Base-by-base conservation (phyloP, 1,140 invertebrate species). In the Hypsibius dujardini region DNA sequence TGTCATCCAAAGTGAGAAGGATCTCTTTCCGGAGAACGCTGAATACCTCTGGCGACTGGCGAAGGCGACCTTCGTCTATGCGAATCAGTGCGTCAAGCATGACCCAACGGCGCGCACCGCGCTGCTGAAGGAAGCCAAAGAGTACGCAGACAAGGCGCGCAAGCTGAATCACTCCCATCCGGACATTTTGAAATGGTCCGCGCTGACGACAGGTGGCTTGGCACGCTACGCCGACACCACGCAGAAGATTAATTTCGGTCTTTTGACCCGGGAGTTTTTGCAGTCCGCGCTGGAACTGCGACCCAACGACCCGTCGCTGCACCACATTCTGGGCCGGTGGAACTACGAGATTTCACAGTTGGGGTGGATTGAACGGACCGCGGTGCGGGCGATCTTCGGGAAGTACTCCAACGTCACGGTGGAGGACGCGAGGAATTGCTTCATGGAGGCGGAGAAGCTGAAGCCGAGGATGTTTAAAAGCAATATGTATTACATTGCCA, bases 281-380 rank as follows among this genome's bases (percentile, higher is more conserved):
- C 62, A 67, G 62, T 45, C 80, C 76, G 88, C 88, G 1, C 79
- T 89, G 60, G 74, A 82, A 59, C 75, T 90, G 15, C 84, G 83
- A 70, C 86, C 87, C n/a, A 74, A 78, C 12, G 87, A 90, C 79
- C 76, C 84, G 47, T 80, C 83, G 2, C 76, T 87, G 69, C 84
- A 89, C 79, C 84, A 88, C 79, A 81, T 90, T 72, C 76, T 88
- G 28, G 88, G 88, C 7, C 74, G 84, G 70, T 85, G 84, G 79
- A 86, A 85, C 79, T 88, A 82, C 79, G 86, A 87, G 79, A 85
- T 87, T 74, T 74, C 84, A 50, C 80, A 78, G 75, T 78, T 88
- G 70, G 82, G 83, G 15, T 88, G 86, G 86, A 74, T 88, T 56
- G 86, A 90, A 77, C 82, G 84, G 73, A 87, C 87, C 79, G 82